Base-by-base conservation (phyloP, 2,113 vertebrate genomes). In the Ranitomeya variabilis region DNA sequence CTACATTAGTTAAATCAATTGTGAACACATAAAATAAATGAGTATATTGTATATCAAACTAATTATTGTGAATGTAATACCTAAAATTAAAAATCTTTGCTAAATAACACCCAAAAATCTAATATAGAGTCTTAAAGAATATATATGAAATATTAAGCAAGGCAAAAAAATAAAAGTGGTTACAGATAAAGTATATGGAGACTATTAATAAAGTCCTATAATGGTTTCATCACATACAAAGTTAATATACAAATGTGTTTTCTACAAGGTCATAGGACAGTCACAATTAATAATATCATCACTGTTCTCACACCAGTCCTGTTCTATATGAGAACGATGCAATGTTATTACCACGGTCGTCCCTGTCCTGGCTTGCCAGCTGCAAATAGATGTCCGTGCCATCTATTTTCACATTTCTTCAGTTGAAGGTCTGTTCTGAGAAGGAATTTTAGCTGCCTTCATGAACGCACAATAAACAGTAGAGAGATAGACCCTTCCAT, bases 341-440 rank as follows among this genome's bases (percentile, higher is more conserved):
- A 54, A 52, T n/a, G 15, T 60, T 45, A 77, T 62, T 51, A 62
- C 52, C 55, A 31, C 77, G 84, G 54, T 60, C n/a, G n/a, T 52
- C 67, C 77, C 86, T 80, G 86, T 87, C 77, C 59, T 15, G 52
- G 45, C 86, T 57, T 87, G 86, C 74, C 86, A 54, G 60, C 76
- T 87, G 86, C 51, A 87, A 87, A 87, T 80, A 19, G 11, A 64
- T 55, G 6, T 80, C 76, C 37, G 76, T 67, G 51, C 57, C 77
- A 80, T 87, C 76, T 57, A 80, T 87, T 87, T 31, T 67, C 86
- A 87, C 86, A 87, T 69, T 62, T n/a, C 73, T 66, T 31, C n/a
- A 19, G 52, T 73, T 71, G 52, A 85, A 14, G 45, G 59, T 10
- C 7, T 62, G 60, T 62, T 62, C 9, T 15, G 31, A 37, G 45